Percentiles rank a stretch among this genome's conserved stretches.
Evolutionary conservation across 2,888 invertebrate species (phyloP).

Genomic region (Nomada fabriciana): DNA sequence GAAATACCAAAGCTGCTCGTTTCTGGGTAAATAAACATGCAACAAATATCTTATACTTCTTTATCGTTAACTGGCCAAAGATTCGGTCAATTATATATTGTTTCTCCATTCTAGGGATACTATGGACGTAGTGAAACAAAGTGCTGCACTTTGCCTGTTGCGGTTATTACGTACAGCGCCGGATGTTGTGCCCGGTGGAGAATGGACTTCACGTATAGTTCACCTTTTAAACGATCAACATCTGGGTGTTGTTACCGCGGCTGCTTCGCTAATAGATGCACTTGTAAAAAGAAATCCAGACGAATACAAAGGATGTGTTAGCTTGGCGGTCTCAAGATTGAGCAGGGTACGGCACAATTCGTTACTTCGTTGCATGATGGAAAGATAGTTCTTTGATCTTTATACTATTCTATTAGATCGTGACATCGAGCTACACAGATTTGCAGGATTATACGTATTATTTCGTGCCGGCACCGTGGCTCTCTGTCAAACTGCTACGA

Average conservation of each 20-base stretch:
- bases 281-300: constrained; percentile 99
- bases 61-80: too few relatives aligned
- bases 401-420: constrained; percentile 88
- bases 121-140: constrained; percentile 99
- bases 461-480: constrained; percentile 99
- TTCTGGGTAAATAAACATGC: constrained; percentile 90
- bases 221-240: constrained; percentile 99
- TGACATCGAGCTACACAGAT: constrained; percentile 99
- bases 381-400: constrained; percentile 24
- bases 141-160: constrained; percentile 98
- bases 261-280: constrained; percentile 98
- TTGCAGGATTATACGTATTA: constrained; percentile 99
- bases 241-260: constrained; percentile 99
- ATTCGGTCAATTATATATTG: constrained; percentile 26
- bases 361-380: background rate
- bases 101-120: constrained; percentile 90
- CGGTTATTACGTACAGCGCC: constrained; percentile 97
- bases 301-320: constrained; percentile 99
- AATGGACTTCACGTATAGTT: constrained; percentile 99
- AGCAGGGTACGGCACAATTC: constrained; percentile 88
- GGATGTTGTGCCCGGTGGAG: constrained; percentile 98
- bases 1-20: constrained; percentile 99
- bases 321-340: constrained; percentile 97
- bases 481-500: constrained; percentile 98
- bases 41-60: background rate